Conservation (phyloP, 1,140 invertebrate genomes). For the Eubasilissa regina region DNA sequence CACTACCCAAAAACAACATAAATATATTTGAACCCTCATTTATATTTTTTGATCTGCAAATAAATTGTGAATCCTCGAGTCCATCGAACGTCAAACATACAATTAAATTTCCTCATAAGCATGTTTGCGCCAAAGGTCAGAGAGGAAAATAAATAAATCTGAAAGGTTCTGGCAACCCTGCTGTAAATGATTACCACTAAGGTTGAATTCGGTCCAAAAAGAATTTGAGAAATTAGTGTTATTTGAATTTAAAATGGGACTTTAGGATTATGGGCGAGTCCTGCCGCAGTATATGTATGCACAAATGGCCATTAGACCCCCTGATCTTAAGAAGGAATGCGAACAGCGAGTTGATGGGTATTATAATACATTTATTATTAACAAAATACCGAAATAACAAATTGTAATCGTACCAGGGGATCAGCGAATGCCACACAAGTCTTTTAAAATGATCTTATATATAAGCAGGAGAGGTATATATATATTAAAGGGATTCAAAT, state of each 20-base stretch:
- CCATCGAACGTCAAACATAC: neutral
- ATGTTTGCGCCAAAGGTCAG: too few species aligned
- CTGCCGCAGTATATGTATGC: neutral
- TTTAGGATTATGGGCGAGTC: neutral
- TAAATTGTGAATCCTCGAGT: neutral
- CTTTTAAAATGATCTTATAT: neutral
- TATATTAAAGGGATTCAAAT: too few species aligned
- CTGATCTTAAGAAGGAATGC: neutral
- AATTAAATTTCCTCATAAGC: neutral
- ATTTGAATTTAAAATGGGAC: constrained; percentile 39
- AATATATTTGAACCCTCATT: neutral
- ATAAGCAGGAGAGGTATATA: too few species aligned
- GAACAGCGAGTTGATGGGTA: neutral
- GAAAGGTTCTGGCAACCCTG: constrained; percentile 10
- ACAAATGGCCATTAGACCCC: constrained; percentile 7
- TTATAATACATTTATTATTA: neutral
- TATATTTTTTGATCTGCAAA: neutral
- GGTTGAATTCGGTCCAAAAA: constrained; percentile 6
- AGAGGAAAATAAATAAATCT: too few species aligned
- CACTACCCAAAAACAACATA: neutral
- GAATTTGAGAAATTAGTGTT: constrained; percentile 10
- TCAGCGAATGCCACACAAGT: constrained; percentile 13
- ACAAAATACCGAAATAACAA: neutral
- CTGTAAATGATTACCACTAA: constrained; percentile 12
- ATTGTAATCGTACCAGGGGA: neutral